phyloP scores from a whole-genome alignment of 2,888 invertebrate species.

The Furcula furcula region DNA sequence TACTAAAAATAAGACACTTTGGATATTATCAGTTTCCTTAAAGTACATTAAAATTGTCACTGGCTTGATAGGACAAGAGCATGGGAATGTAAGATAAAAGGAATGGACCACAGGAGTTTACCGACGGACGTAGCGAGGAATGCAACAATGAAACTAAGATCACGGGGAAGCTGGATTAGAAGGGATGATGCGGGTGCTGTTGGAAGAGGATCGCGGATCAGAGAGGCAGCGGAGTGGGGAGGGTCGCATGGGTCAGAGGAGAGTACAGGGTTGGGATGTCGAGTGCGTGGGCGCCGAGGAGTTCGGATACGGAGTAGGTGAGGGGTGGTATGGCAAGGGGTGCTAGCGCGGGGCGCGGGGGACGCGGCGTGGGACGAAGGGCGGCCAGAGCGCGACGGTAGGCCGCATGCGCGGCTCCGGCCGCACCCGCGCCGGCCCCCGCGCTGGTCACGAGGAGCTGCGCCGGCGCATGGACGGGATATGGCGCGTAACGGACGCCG shows the following conservation, averaged over 20 bases:
- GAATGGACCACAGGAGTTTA: constrained; percentile 53
- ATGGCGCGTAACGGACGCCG: constrained; percentile 84
- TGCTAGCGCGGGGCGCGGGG: constrained; percentile 61
- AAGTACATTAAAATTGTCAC: constrained; percentile 50
- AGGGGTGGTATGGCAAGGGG: constrained; percentile 68
- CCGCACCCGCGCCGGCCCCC: constrained; percentile 55
- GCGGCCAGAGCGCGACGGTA: constrained; percentile 72
- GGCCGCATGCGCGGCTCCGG: constrained; percentile 59
- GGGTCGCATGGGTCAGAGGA: constrained; percentile 86
- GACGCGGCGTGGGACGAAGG: constrained; percentile 65
- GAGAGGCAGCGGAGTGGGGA: constrained; percentile 73
- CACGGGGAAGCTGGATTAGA: constrained; percentile 39
- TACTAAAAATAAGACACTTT: constrained; percentile 80
- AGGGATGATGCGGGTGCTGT: constrained; percentile 75
- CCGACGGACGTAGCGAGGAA: constrained; percentile 38
- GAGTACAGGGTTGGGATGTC: constrained; percentile 87
- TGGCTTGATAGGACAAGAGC: constrained; percentile 48
- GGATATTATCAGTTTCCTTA: constrained; percentile 73
- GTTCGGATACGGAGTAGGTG: constrained; percentile 77
- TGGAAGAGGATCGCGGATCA: constrained; percentile 79
- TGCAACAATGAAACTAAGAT: constrained; percentile 30
- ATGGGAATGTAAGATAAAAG: constrained; percentile 67
- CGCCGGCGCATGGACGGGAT: constrained; percentile 80
- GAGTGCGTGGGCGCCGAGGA: constrained; percentile 85
- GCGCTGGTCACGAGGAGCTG: constrained; percentile 68